Evolutionary conservation across 1,140 invertebrate species (phyloP), one percentile per base, ranked within the genome.

Genomic region (Eumaeus atala): DNA sequence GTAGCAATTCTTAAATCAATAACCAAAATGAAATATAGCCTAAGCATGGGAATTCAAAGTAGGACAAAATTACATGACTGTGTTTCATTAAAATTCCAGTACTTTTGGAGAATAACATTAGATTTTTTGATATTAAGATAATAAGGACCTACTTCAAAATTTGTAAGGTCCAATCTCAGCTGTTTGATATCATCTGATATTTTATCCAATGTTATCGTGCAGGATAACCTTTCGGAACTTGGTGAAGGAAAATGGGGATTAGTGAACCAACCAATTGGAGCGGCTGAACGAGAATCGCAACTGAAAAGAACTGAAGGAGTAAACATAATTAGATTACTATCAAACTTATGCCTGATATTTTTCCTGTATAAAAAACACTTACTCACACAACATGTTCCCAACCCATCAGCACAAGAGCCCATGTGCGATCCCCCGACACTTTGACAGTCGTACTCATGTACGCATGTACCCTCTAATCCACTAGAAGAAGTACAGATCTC

Each of bases 311-410:
- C 84, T 88, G 54, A 37, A 77, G 21, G 74, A 61, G 36, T 14
- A 58, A 54, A 17, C 16, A 48, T 18, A 16, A 17, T 3, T 2
- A 28, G 6, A 28, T 6, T 3, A 33, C 33, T 48, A 48, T 33
- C 16, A 55, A 18, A 28, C 2, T 28, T 28, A 40, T 40, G 14
- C 1, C 1, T 40, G 12, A 12, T 12, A n/a, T n/a, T n/a, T n/a
- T 40, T 1, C 3, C 1, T 42, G 44, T 47, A 53, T 53, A 9
- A 14, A 11, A 52, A n/a, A 0, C 50, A 89, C 90, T 91, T 88
- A 94, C 93, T 91, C 50, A 92, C 87, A 69, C 93, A 95, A 64
- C 93, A 95, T n/a, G 91, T 90, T 4, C 92, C 93, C 70, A 91
- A 92, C 14, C 93, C 93, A 68, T 91, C 90, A 17, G 93, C 93